phyloP scores from a whole-genome alignment of 2,797 vertebrate genomes.

The Arctocebus calabarensis region DNA sequence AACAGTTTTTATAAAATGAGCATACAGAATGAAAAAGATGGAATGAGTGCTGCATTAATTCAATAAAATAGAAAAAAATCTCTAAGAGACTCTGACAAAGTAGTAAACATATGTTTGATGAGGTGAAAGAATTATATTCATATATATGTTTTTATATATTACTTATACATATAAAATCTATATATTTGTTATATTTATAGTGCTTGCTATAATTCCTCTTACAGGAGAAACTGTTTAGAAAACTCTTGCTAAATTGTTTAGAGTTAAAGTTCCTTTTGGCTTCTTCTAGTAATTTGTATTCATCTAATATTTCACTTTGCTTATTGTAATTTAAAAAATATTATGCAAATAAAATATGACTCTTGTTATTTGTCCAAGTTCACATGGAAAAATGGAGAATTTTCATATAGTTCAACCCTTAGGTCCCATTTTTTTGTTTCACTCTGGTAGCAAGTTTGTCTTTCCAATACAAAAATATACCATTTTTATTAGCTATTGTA shows the following conservation, averaged over 20 bases:
- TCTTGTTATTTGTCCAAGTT: not conserved
- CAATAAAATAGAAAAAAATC: slow-evolving; percentile 19
- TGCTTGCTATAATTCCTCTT: not conserved
- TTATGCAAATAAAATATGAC: not conserved
- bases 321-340: not conserved
- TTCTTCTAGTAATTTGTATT: not conserved
- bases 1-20: slow-evolving; percentile 6
- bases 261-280: not conserved
- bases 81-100: not conserved
- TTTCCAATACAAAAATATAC: not conserved
- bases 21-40: not conserved
- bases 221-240: not conserved
- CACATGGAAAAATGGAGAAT: not conserved
- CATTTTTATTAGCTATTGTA: not conserved
- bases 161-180: too few relatives aligned
- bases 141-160: not conserved
- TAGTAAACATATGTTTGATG: slow-evolving; percentile 5
- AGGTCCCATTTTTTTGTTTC: too few relatives aligned
- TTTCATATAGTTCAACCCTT: not conserved
- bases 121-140: slow-evolving; percentile 17
- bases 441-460: too few relatives aligned
- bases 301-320: not conserved
- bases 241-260: not conserved
- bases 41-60: not conserved
- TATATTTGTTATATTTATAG: not conserved